phyloP scores from a whole-genome alignment of 1,140 invertebrate genomes.

The Riptortus pedestris region DNA sequence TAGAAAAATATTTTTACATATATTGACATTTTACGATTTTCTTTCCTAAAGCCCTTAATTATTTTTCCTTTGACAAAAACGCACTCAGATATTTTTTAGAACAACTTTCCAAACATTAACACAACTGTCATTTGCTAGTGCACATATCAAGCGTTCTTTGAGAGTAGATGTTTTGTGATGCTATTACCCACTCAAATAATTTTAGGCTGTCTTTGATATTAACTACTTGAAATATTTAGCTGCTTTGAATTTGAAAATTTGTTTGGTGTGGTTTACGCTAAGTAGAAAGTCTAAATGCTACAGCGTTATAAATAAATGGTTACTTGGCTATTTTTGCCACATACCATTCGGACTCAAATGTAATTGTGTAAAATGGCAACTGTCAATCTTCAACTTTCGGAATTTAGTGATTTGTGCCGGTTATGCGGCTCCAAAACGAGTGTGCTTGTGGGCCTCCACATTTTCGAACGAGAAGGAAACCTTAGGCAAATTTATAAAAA shows the following conservation, averaged over 20 bases:
- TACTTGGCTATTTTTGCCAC: constrained; percentile 3
- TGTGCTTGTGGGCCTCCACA: constrained; percentile 45
- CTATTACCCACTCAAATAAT: constrained; percentile 27
- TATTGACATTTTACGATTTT: too few species aligned
- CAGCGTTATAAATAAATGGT: constrained; percentile 1
- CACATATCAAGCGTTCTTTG: not conserved
- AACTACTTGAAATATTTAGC: constrained; percentile 23
- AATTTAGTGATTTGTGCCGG: constrained; percentile 45
- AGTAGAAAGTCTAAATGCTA: too few species aligned
- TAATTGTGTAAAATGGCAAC: constrained; percentile 18
- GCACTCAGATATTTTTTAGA: too few species aligned
- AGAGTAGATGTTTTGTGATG: not conserved
- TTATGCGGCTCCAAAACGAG: constrained; percentile 46
- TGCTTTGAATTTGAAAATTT: not conserved
- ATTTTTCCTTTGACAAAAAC: too few species aligned
- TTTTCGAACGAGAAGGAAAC: constrained; percentile 46
- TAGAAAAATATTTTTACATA: too few species aligned
- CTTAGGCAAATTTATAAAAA: constrained; percentile 48
- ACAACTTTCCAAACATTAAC: too few species aligned
- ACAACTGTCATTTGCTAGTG: too few species aligned
- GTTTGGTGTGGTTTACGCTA: too few species aligned
- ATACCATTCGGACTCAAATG: not conserved
- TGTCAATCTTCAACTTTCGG: constrained; percentile 30
- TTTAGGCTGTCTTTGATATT: constrained; percentile 18
- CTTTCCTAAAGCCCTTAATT: too few species aligned